Evolutionary conservation across 1,140 invertebrate species (phyloP), one percentile per base, ranked within the genome.

Genomic region (Danaus melanippus): DNA sequence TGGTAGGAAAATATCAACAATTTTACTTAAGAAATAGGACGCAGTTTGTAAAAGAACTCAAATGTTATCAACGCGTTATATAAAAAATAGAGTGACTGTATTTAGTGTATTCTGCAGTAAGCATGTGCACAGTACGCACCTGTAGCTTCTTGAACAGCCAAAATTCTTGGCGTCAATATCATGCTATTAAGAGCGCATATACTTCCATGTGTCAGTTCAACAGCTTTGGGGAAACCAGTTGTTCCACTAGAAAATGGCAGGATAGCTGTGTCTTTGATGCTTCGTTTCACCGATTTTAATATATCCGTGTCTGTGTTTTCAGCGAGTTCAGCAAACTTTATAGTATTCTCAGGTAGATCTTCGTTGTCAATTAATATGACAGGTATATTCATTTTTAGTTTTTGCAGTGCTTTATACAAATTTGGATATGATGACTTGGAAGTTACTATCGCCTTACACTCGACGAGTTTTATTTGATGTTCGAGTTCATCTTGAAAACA

Each of bases 161-260:
- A 39, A 3, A 88, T 70, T 12, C 86, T 67, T 10, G 77, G 78
- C 3, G 74, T 59, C 8, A 79, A 64, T 2, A 89, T 78, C 64
- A 86, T 83, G 32, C 87, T 71, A 47, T 85, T 87, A 62, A 91
- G 89, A 2, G 88, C 74, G 8, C 89, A 79, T 41, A 92, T 73
- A 69, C 90, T 91, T 50, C 75, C 85, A 73, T 97, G 94, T 0
- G 93, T 92, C 5, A 96, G 76, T 72, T 93, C 90, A 0, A 97
- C 95, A 12, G 94, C 95, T 89, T 97, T 97, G 7, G 96, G 95
- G 49, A 94, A 83, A 15, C 96, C 95, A 32, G 95, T 97, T 8
- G 96, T 97, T 9, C 96, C 96, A 76, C 94, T 96, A 0, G 95
- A 93, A 69, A 90, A 93, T 1, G 91, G 91, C 58, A 92, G 63